A percentile compares a stretch with the other conserved stretches of the same genome.
Evolutionary conservation across 2,888 invertebrate genomes (phyloP).

Genomic region (Nemurella pictetii): DNA sequence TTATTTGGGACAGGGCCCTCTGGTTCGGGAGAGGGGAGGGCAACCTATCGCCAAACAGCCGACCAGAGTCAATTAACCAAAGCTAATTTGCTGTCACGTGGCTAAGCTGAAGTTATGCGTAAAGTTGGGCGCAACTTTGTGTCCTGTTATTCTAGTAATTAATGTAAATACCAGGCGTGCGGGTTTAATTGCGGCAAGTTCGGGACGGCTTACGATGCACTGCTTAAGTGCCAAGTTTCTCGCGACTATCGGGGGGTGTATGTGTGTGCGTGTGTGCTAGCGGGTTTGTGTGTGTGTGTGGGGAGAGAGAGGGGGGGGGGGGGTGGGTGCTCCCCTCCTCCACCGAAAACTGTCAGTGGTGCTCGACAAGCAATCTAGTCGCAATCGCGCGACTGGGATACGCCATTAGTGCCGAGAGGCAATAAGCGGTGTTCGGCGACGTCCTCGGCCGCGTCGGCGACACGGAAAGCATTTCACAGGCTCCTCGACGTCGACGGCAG

Average conservation of each 20-base stretch:
- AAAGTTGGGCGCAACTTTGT: background rate
- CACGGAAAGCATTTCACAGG: background rate
- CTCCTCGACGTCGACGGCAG: background rate
- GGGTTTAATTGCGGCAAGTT: background rate
- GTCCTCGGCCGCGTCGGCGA: background rate
- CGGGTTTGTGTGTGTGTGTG: too few relatives aligned
- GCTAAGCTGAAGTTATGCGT: background rate
- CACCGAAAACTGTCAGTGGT: background rate
- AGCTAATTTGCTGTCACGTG: background rate
- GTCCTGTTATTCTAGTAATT: background rate
- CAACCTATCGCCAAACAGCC: background rate
- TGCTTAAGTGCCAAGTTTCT: background rate
- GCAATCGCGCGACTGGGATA: background rate
- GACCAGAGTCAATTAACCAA: background rate
- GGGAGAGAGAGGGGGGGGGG: background rate
- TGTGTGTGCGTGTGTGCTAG: background rate
- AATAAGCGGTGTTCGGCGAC: background rate
- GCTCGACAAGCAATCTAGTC: background rate
- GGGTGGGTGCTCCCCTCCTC: background rate
- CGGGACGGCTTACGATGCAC: background rate
- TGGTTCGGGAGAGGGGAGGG: too few relatives aligned
- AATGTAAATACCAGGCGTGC: background rate
- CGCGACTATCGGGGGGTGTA: background rate
- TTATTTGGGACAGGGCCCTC: background rate
- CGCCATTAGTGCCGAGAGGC: background rate